These are phyloP conservation scores for Hypotaenidia okinawae DNA, from an alignment of 2,797 vertebrate genomes.

Conservation along the genomic window DNA sequence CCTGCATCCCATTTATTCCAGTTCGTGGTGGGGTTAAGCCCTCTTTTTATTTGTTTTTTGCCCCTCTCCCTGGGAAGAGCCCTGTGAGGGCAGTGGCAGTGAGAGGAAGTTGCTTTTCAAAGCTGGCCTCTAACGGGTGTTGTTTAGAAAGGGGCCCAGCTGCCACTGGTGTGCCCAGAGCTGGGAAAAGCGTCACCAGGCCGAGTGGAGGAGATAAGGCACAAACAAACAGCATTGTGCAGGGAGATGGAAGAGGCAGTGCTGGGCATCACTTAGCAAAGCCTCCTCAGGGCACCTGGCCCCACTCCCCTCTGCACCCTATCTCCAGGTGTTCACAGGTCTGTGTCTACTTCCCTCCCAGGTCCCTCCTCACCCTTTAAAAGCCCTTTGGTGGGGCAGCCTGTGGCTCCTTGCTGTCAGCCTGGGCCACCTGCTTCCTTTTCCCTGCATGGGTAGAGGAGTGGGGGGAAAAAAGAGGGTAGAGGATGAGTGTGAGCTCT, in stretches of 20 bases:
- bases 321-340: not conserved
- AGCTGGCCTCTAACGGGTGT: not conserved
- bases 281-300: rapidly evolving
- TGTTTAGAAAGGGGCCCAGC: slow-evolving; percentile 14
- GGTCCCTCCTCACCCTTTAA: not conserved
- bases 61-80: not conserved
- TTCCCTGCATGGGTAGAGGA: not conserved
- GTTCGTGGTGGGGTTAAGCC: not conserved
- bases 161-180: not conserved
- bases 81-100: rapidly evolving
- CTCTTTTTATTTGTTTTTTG: not conserved
- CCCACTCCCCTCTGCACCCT: not conserved
- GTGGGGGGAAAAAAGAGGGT: not conserved
- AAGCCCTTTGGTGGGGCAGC: not conserved
- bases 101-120: not conserved
- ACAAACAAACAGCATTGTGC: not conserved
- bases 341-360: too few relatives aligned
- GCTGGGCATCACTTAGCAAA: rapidly evolving
- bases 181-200: not conserved
- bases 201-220: slow-evolving; percentile 23
- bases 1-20: not conserved
- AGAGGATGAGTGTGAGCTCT: not conserved
- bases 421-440: not conserved
- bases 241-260: not conserved
- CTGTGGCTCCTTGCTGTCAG: not conserved